Conservation (phyloP, 2,797 vertebrate species). For the Onychomys arenicola region DNA sequence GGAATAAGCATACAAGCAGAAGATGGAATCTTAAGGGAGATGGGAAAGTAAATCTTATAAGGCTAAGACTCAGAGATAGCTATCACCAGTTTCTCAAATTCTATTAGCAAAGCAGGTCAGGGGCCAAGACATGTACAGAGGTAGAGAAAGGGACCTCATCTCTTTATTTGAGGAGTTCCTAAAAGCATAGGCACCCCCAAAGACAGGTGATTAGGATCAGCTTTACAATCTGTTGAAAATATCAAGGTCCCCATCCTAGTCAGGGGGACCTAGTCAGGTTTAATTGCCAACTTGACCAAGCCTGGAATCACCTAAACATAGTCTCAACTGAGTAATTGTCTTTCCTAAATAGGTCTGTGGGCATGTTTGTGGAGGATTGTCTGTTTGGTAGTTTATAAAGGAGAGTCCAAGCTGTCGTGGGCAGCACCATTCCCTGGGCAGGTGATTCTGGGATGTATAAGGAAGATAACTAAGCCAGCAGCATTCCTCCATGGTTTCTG, state of each 20-base stretch:
- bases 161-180: neutral
- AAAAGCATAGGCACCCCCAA: neutral
- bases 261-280: neutral
- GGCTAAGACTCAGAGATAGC: neutral
- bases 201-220: neutral
- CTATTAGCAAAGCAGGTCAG: constrained; percentile 15
- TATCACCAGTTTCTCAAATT: neutral
- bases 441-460: neutral
- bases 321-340: neutral
- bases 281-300: neutral
- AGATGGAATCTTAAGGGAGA: neutral
- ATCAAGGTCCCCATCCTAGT: neutral
- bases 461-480: neutral
- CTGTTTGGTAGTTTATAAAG: neutral
- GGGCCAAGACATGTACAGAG: neutral
- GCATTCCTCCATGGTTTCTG: neutral
- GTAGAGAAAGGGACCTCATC: neutral
- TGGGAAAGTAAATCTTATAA: neutral
- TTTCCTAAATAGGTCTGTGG: neutral
- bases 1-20: neutral
- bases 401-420: too few relatives aligned
- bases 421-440: neutral
- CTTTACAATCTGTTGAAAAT: neutral
- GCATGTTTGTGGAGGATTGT: neutral
- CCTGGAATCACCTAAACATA: neutral